Conservation (phyloP, 1,140 invertebrate genomes). For the Kradibia gibbosae region DNA sequence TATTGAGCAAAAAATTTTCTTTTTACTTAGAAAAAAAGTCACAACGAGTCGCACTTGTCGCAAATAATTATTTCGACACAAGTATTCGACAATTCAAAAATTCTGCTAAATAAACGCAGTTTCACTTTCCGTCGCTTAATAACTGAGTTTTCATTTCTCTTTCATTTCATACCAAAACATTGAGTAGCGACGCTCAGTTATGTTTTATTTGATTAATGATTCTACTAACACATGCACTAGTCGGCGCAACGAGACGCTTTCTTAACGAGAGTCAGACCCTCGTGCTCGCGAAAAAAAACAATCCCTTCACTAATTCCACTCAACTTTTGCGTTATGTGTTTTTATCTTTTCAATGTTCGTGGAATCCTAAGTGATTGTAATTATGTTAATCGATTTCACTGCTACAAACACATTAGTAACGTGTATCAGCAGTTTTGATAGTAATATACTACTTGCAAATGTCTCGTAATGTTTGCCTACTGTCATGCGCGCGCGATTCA, state of each 20-base stretch:
- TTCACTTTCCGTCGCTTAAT: constrained; percentile 11
- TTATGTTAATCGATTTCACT: constrained; percentile 27
- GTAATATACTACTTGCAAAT: constrained; percentile 45
- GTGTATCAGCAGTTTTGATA: constrained; percentile 33
- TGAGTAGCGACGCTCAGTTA: constrained; percentile 41
- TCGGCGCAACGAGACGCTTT: constrained; percentile 44
- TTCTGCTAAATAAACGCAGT: constrained; percentile 63
- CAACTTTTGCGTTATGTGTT: constrained; percentile 16
- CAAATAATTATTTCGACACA: constrained; percentile 62
- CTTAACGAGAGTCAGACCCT: constrained; percentile 17
- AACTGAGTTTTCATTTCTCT: constrained; percentile 10
- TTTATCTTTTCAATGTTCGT: not conserved
- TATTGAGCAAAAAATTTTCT: constrained; percentile 42
- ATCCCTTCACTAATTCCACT: constrained; percentile 25
- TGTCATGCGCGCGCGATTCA: constrained; percentile 36
- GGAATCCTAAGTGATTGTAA: constrained; percentile 28
- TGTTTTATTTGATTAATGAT: constrained; percentile 46
- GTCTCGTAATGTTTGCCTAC: constrained; percentile 49
- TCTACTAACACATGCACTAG: constrained; percentile 46
- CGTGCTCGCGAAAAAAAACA: constrained; percentile 34
- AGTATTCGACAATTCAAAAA: constrained; percentile 65
- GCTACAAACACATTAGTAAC: constrained; percentile 6
- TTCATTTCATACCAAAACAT: constrained; percentile 37
- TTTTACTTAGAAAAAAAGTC: constrained; percentile 58
- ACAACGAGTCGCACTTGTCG: constrained; percentile 59